phyloP scores from a whole-genome alignment of 2,888 invertebrate genomes.

The Platycheirus albimanus region DNA sequence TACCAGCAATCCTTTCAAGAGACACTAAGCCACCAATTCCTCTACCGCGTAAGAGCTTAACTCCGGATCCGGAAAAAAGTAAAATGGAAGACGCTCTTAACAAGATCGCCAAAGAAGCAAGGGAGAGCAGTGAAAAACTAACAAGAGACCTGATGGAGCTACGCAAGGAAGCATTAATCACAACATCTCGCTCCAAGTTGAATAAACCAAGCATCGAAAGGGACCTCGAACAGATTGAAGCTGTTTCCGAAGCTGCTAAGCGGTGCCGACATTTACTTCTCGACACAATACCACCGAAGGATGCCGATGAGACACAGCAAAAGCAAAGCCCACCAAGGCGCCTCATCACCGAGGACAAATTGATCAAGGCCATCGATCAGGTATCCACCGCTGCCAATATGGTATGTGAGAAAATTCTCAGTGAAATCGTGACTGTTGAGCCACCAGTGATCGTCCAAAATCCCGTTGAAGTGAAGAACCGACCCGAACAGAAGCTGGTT shows the following conservation, averaged over 20 bases:
- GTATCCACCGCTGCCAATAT: slow-evolving; percentile 81
- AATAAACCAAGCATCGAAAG: slow-evolving; percentile 78
- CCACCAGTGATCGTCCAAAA: slow-evolving; percentile 80
- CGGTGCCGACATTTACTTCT: slow-evolving; percentile 83
- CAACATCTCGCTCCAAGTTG: slow-evolving; percentile 77
- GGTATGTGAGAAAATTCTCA: slow-evolving; percentile 81
- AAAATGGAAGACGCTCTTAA: slow-evolving; percentile 88
- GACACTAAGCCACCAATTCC: slow-evolving; percentile 84
- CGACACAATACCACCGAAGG: slow-evolving; percentile 79
- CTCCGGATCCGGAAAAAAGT: slow-evolving; percentile 83
- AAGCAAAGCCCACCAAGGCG: slow-evolving; percentile 75
- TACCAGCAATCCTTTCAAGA: slow-evolving; percentile 79
- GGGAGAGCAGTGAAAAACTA: slow-evolving; percentile 88
- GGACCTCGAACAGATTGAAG: slow-evolving; percentile 82
- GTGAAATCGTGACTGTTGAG: slow-evolving; percentile 80
- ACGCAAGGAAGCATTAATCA: slow-evolving; percentile 80
- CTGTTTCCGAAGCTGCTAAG: slow-evolving; percentile 83
- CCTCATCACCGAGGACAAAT: slow-evolving; percentile 80
- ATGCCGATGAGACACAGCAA: slow-evolving; percentile 10
- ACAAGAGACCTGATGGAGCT: slow-evolving; percentile 87
- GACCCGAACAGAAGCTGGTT: slow-evolving; percentile 73
- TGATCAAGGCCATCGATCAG: slow-evolving; percentile 81
- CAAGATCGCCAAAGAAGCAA: slow-evolving; percentile 89
- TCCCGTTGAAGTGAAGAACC: slow-evolving; percentile 78
- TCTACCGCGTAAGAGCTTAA: slow-evolving; percentile 83